These are phyloP conservation scores for Euglossa dilemma DNA, from an alignment of 1,140 invertebrate species.

Conservation along the genomic window DNA sequence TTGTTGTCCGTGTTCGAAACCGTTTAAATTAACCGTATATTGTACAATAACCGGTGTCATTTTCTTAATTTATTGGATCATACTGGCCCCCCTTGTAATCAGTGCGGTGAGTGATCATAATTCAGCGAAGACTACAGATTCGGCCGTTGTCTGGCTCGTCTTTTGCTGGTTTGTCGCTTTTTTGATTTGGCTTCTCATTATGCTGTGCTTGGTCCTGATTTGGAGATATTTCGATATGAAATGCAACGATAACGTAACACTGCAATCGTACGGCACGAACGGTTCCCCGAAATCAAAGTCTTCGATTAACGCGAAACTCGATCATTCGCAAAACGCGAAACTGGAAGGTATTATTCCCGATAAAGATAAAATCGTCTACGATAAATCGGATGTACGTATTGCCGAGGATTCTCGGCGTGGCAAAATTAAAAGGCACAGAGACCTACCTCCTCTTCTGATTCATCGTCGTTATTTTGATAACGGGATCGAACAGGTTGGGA, in stretches of 20 bases:
- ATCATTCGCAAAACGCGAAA: background rate
- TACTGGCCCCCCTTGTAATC: slow-evolving; percentile 73
- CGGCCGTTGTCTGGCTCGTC: slow-evolving; percentile 57
- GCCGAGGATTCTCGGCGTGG: background rate
- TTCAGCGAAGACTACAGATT: background rate
- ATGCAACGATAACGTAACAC: background rate
- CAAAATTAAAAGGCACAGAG: slow-evolving; percentile 25
- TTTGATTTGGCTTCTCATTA: slow-evolving; percentile 73
- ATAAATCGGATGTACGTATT: background rate
- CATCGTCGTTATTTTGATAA: slow-evolving; percentile 54
- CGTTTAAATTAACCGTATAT: slow-evolving; percentile 27
- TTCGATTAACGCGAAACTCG: background rate
- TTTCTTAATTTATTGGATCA: slow-evolving; percentile 79
- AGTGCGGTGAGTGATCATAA: slow-evolving; percentile 35
- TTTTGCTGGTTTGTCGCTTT: slow-evolving; percentile 73
- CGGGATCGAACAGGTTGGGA: slow-evolving; percentile 42
- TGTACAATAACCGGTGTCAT: slow-evolving; percentile 63
- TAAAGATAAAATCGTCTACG: background rate
- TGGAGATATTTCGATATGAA: slow-evolving; percentile 61
- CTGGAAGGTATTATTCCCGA: background rate
- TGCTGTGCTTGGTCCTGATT: slow-evolving; percentile 62
- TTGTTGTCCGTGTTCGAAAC: background rate
- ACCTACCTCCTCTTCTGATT: slow-evolving; percentile 63
- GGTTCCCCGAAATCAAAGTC: background rate
- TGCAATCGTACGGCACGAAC: slow-evolving; percentile 45